Percentiles rank a stretch among this genome's conserved stretches.
These are phyloP conservation scores for Lutjanus campechanus DNA, from an alignment of 2,797 vertebrate species.

Conservation along the genomic window DNA sequence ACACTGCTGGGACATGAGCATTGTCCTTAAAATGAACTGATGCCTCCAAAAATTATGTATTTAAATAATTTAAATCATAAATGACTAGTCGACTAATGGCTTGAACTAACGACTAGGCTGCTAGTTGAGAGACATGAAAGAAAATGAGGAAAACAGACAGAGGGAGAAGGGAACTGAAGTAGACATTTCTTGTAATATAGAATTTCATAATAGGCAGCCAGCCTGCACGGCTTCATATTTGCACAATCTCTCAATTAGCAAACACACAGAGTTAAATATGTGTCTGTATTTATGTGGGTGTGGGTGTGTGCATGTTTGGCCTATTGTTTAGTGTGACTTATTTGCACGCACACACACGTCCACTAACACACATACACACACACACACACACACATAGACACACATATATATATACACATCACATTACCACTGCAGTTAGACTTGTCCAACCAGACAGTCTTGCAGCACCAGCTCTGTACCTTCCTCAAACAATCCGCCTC, in stretches of 20 bases:
- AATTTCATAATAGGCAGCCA: conserved; percentile 16
- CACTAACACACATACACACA: conserved; percentile 26
- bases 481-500: conserved; percentile 78
- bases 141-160: neutral
- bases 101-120: too few species aligned
- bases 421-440: conserved; percentile 75
- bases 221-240: conserved; percentile 48
- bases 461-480: conserved; percentile 79
- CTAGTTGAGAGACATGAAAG: neutral
- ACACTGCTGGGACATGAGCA: too few species aligned
- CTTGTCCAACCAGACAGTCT: conserved; percentile 85
- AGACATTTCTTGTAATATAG: neutral
- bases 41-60: too few species aligned
- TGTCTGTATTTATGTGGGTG: conserved; percentile 30
- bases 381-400: conserved; percentile 31
- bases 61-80: too few species aligned
- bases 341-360: conserved; percentile 49
- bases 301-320: conserved; percentile 50
- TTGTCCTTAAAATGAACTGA: too few species aligned
- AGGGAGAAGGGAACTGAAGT: fast-evolving
- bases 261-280: conserved; percentile 46
- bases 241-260: conserved; percentile 67
- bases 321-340: conserved; percentile 50
- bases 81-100: too few species aligned
- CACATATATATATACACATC: conserved; percentile 38